These are phyloP conservation scores for Hemicordylus capensis DNA, from an alignment of 2,113 vertebrate genomes.

Conservation along the genomic window DNA sequence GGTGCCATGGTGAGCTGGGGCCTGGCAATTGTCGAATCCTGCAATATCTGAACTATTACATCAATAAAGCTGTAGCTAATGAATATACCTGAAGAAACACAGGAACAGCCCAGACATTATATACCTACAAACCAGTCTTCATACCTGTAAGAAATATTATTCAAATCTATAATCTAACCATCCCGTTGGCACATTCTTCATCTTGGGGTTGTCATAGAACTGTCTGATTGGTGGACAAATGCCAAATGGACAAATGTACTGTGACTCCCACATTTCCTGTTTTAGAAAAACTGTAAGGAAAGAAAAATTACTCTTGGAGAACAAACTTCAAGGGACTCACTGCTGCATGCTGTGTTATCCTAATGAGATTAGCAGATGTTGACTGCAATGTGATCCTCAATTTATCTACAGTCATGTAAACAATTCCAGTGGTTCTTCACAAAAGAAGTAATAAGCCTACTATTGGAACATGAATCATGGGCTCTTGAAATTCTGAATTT, in stretches of 20 bases:
- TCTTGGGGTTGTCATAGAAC: neutral
- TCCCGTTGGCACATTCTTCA: constrained; percentile 42
- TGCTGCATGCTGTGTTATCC: constrained; percentile 30
- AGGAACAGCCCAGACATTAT: constrained; percentile 4
- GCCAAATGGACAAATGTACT: constrained; percentile 36
- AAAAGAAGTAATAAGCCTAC: neutral
- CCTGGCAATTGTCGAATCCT: too few species aligned
- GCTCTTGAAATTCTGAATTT: neutral
- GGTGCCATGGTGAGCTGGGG: too few species aligned
- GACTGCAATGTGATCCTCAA: constrained; percentile 15
- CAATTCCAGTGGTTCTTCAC: neutral
- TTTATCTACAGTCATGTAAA: constrained; percentile 28
- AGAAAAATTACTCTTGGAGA: constrained; percentile 17
- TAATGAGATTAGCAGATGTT: constrained; percentile 52
- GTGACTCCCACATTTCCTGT: constrained; percentile 50
- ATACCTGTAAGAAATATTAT: constrained; percentile 4
- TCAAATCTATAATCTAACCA: constrained; percentile 49
- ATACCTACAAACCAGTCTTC: constrained; percentile 24
- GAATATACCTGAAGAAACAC: neutral
- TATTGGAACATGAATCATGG: neutral
- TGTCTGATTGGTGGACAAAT: constrained; percentile 37
- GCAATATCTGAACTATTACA: neutral
- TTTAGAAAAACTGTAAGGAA: constrained; percentile 53
- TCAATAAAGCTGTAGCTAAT: neutral
- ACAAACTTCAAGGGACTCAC: constrained; percentile 45